These are phyloP conservation scores for Trissolcus basalis DNA, from an alignment of 1,140 invertebrate species.

Conservation along the genomic window DNA sequence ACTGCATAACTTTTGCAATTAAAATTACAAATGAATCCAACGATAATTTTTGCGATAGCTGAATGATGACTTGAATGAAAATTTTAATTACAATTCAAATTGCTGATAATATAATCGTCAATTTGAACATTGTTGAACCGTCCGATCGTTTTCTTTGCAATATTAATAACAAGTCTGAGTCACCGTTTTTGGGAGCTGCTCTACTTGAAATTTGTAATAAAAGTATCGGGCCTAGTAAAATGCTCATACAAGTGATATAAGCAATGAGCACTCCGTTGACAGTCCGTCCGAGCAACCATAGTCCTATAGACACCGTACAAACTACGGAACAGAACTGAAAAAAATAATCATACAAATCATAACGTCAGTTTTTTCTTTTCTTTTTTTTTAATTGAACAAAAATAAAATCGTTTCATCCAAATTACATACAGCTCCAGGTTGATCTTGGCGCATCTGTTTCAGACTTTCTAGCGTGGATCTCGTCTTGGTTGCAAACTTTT, in stretches of 20 bases:
- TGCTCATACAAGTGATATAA: conserved; percentile 67
- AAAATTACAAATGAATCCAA: too few species aligned
- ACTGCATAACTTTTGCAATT: too few species aligned
- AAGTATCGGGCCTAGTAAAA: conserved; percentile 66
- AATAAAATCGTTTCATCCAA: conserved; percentile 15
- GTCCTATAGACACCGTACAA: conserved; percentile 62
- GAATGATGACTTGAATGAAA: too few species aligned
- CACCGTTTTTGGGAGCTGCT: conserved; percentile 53
- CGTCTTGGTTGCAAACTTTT: conserved; percentile 63
- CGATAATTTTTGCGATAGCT: too few species aligned
- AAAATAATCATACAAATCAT: conserved; percentile 4
- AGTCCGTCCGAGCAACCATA: conserved; percentile 67
- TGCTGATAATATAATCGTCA: too few species aligned
- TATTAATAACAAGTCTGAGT: too few species aligned
- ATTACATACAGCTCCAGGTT: conserved; percentile 68
- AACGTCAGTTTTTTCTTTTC: too few species aligned
- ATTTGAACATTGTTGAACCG: too few species aligned
- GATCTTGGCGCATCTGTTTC: conserved; percentile 64
- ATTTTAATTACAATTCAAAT: too few species aligned
- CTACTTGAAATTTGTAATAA: conserved; percentile 64
- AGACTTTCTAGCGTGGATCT: conserved; percentile 60
- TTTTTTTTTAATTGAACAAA: background rate
- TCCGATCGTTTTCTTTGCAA: too few species aligned
- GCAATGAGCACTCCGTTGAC: conserved; percentile 64
- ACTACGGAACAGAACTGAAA: conserved; percentile 66